These are phyloP conservation scores for Platysternon megacephalum DNA, from an alignment of 2,113 vertebrate species.

Conservation along the genomic window DNA sequence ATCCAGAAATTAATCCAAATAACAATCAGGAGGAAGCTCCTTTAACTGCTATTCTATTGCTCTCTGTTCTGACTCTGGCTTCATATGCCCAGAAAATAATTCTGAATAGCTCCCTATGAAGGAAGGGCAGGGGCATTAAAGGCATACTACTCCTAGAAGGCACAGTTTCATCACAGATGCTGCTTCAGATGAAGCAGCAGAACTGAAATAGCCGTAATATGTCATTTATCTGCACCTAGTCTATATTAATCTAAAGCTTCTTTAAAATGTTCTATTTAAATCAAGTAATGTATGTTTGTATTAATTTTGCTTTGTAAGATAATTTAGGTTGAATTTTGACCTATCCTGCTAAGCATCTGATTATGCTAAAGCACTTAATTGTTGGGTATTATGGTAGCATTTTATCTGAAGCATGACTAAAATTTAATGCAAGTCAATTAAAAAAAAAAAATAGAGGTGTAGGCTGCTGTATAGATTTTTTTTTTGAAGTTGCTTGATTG, in stretches of 20 bases:
- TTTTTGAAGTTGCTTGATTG: background rate
- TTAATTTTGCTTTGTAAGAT: background rate
- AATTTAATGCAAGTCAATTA: background rate
- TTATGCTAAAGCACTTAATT: background rate
- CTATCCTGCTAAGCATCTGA: background rate
- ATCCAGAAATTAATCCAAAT: background rate
- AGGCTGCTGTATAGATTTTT: background rate
- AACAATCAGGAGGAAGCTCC: background rate
- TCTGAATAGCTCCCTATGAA: background rate
- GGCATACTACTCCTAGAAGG: background rate
- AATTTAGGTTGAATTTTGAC: background rate
- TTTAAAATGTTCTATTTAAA: background rate
- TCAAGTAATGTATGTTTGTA: fast-evolving
- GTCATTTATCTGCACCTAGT: background rate
- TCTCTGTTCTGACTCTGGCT: background rate
- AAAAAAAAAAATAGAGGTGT: background rate
- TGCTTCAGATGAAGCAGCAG: background rate
- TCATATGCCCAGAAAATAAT: background rate
- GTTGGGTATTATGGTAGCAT: background rate
- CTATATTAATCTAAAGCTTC: background rate
- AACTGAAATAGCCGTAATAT: background rate
- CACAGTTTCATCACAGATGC: background rate
- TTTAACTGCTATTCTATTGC: background rate
- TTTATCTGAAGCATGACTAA: background rate
- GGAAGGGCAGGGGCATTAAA: background rate